Evolutionary conservation across 2,888 invertebrate genomes (phyloP), one percentile per base, ranked within the genome.

Genomic region (Onchidella celtica): DNA sequence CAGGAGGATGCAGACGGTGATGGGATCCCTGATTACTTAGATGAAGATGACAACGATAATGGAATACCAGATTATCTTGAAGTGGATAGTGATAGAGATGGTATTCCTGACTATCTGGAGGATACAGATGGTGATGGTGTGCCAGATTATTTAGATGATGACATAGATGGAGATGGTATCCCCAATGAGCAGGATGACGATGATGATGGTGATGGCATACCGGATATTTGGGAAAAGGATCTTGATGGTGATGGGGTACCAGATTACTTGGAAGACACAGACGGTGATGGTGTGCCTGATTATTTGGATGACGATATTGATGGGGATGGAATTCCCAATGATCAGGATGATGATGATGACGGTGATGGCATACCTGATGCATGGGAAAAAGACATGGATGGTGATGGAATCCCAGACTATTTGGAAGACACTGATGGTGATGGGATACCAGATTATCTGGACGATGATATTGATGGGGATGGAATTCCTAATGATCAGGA

Each of bases 151-250:
- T 81, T 59, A 80, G 85, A 84, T 38, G 90, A 91, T 79, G 73
- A 73, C 57, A 57, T 57, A 36, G 73, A 73, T 73, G 73, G 73
- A 24, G 92, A 89, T 77, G 88, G 88, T 3, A 85, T 91, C 34
- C 91, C 91, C 6, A 47, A 47, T 21, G 90, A 91, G 78, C 32
- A 88, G 1, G 91, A 92, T 66, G 79, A 86, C 21, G 90, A 92
- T 84, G 86, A 85, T 79, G 91, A 92, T 86, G 87, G 85, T 6
- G 89, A 92, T 85, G 90, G 91, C 38, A 88, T 92, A 55, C 89
- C 88, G 3, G 87, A 88, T 76, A 32, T 83, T 66, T 27, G 29
- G 21, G 84, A 90, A 57, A 85, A 87, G 34, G 90, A 90, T 47
- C 85, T 83, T 83, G 65, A 87, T 69, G 89, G 89, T 14, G 90